Percentiles rank a stretch among this genome's conserved stretches.
Evolutionary conservation across 2,888 invertebrate species (phyloP).

Genomic region (Ypsolopha sequella): DNA sequence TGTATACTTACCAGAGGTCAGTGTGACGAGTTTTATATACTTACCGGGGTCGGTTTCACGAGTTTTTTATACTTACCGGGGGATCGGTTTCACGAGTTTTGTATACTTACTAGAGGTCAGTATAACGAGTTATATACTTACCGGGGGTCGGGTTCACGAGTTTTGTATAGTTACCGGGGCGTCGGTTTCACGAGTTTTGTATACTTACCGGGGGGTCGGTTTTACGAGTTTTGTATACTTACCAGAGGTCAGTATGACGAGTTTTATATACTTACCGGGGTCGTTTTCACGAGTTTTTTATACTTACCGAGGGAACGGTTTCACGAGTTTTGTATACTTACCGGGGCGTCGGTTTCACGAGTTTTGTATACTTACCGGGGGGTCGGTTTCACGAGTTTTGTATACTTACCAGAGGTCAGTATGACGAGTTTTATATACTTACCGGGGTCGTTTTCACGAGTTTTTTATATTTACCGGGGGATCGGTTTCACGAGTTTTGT

Average conservation of each 20-base stretch:
- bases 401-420: not conserved
- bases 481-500: not conserved
- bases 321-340: not conserved
- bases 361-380: not conserved
- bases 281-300: not conserved
- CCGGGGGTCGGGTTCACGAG: not conserved
- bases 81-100: not conserved
- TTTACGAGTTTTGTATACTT: not conserved
- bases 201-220: not conserved
- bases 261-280: not conserved
- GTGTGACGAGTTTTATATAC: not conserved
- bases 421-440: not conserved
- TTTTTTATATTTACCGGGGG: not conserved
- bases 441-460: too few relatives aligned
- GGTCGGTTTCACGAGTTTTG: not conserved
- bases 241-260: slow-evolving; percentile 1
- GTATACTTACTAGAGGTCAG: not conserved
- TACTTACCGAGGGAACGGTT: not conserved
- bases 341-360: not conserved
- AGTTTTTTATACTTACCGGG: not conserved
- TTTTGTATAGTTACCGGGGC: not conserved
- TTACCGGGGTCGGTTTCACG: not conserved
- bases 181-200: not conserved
- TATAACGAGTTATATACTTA: not conserved
- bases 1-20: not conserved